Evolutionary conservation across 2,797 vertebrate species (phyloP), one percentile per base, ranked within the genome.

Genomic region (Rhinophrynus dorsalis): DNA sequence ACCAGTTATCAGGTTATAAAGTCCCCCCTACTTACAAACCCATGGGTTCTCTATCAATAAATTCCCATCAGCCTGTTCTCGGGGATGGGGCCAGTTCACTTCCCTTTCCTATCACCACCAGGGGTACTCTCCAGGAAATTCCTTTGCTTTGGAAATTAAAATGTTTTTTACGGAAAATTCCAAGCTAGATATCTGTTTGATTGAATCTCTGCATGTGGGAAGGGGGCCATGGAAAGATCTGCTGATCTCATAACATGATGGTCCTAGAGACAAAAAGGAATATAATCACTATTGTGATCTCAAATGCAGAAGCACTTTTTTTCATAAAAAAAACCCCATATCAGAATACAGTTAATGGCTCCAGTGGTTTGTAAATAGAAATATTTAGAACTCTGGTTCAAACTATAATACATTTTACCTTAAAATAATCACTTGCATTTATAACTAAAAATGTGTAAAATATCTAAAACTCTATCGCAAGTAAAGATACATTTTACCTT

Each of bases 151-250:
- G 70, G 70, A 73, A 73, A 67, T 4, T 35, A 42, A 10, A 42
- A 59, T 73, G 48, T 66, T 73, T 66, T 72, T 11, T 54, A 54
- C 54, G 70, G 70, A 73, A 73, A 51, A 67, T 66, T 66, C 38
- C 37, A 35, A 27, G 37, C 44, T 60, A 35, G 56, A 35, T 60
- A 60, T 54, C 60, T 60, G 47, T 73, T 24, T 54, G 50, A 35
- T 70, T 50, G 42, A 48, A 64, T 65, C 45, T 51, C 15, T 6
- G 45, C 6, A 30, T 30, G 23, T 42, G 55, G 33, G 26, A 37
- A 26, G 23, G 45, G 12, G 32, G 10, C 42, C 45, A 20, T 63
- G 68, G 77, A 73, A 76, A 50, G 62, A 75, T 59, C 20, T 1
- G 0, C 21, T 50, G 13, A 20, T 12, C 50, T 12, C 12, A 29